Evolutionary conservation across 2,113 vertebrate species (phyloP).

Genomic region (Euleptes europaea): DNA sequence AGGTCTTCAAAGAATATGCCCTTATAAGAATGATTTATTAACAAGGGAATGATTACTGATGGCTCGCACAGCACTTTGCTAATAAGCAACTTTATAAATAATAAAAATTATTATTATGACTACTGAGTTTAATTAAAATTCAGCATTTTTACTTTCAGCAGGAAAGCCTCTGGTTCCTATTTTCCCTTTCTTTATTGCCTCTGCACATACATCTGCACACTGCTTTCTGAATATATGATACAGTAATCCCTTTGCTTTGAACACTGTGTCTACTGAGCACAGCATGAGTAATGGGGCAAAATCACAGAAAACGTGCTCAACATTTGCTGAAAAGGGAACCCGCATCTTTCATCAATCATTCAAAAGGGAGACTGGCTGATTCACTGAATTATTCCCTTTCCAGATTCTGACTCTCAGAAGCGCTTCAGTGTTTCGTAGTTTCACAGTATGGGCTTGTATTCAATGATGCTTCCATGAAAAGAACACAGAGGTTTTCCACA

Average conservation of each 20-base stretch:
- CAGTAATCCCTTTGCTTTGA: not conserved
- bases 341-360: conserved; percentile 4
- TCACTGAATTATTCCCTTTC: not conserved
- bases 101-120: no score
- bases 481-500: no score
- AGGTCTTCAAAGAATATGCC: not conserved
- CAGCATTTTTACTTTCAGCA: not conserved
- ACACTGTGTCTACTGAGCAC: not conserved
- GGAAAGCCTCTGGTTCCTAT: not conserved
- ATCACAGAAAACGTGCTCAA: not conserved
- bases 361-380: not conserved
- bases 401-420: not conserved
- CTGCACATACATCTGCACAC: not conserved
- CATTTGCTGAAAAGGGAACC: not conserved
- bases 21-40: rapidly evolving
- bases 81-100: no score
- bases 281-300: not conserved
- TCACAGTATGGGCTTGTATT: not conserved
- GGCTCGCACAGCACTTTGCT: no score
- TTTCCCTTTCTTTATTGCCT: not conserved
- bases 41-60: not conserved
- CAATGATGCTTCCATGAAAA: no score
- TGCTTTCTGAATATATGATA: not conserved
- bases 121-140: not conserved
- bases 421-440: not conserved